Base-by-base conservation (phyloP, 2,888 invertebrate genomes). In the Halictus ligatus region DNA sequence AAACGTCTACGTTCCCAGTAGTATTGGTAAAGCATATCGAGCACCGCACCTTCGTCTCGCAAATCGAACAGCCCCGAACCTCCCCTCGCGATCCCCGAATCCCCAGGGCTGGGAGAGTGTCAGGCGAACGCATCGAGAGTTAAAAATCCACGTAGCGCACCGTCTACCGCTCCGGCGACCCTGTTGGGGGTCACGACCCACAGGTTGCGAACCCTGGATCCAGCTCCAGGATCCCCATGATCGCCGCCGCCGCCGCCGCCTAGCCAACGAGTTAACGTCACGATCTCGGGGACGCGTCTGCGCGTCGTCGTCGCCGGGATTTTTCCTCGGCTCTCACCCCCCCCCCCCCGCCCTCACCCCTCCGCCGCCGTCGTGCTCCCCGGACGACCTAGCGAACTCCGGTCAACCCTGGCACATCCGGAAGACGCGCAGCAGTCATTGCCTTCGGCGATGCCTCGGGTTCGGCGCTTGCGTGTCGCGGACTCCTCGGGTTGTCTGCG, bases 401-500 rank as follows among this genome's bases (percentile, higher is more conserved):
- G 71, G 58, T 75, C 75, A 75, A 73, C 74, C 74, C 75, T 72
- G 67, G 35, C 18, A 64, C 50, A 86, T 81, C 67, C 67, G n/a
- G 48, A 76, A 64, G 76, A 73, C 50, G 76, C 75, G 76, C 75
- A 79, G 76, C 75, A 81, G 85, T 72, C 73, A 58, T 79, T 78
- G 76, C 79, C 80, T 77, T 35, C 67, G 75, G 40, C 35, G 58
- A 58, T 58, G 58, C 25, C 15, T 48, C 67, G 25, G 60, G 46
- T 64, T 48, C 21, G 69, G 35, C 86, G 87, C 82, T 35, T 75
- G 87, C 58, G 58, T 58, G 58, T n/a, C 89, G 80, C 58, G 35
- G 67, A 67, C 67, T 21, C 67, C 67, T 25, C 15, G 64, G 29
- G 7, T 58, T 58, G 58, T 58, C 58, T 58, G 58, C 64, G 15